These are phyloP conservation scores for Melierax canorus DNA, from an alignment of 2,113 vertebrate species.

Conservation along the genomic window DNA sequence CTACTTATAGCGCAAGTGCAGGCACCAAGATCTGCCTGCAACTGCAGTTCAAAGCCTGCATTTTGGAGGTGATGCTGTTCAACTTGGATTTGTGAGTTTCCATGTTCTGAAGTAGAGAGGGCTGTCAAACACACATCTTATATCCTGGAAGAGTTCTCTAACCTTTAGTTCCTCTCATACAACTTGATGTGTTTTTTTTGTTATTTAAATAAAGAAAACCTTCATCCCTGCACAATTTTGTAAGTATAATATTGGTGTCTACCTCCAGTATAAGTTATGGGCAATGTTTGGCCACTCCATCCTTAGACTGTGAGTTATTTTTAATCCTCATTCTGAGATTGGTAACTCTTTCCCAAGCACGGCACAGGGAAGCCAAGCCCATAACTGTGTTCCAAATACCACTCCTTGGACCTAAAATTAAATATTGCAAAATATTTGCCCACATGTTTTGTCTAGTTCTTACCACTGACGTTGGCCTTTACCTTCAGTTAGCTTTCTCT, in stretches of 20 bases:
- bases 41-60: neutral
- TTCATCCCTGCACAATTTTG: neutral
- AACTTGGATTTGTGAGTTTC: neutral
- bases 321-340: neutral
- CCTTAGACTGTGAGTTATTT: neutral
- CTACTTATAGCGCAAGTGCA: neutral
- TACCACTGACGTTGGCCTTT: neutral
- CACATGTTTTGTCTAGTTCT: neutral
- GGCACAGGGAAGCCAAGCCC: neutral
- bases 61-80: neutral
- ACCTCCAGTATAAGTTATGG: neutral
- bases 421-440: neutral
- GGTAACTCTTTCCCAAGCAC: neutral
- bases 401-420: neutral
- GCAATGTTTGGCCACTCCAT: neutral
- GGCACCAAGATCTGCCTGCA: neutral
- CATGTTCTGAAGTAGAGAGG: neutral
- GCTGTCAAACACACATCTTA: neutral
- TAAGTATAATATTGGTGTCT: neutral
- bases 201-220: neutral
- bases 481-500: constrained; percentile 2
- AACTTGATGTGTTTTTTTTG: neutral
- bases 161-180: neutral
- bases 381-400: neutral
- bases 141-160: neutral